Conservation (phyloP, 2,113 vertebrate genomes). For the Pelvicachromis taeniatus region DNA sequence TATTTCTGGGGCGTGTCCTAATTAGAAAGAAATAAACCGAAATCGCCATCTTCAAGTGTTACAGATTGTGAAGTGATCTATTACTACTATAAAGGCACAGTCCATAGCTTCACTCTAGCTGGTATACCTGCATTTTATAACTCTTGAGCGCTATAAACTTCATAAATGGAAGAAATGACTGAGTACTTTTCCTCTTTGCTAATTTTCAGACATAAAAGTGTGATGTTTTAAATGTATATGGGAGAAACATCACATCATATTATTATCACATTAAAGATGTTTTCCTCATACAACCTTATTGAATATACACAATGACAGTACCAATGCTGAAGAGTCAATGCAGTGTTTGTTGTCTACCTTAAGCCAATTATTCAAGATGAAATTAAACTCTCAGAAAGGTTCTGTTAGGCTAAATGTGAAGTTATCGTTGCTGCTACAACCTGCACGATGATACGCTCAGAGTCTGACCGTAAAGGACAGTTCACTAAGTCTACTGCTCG, state of each 20-base stretch:
- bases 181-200: background rate
- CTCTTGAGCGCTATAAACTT: background rate
- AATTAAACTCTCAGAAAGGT: too few species aligned
- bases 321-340: background rate
- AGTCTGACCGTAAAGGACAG: background rate
- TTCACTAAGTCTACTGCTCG: too few species aligned
- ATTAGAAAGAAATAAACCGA: background rate
- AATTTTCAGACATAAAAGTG: background rate
- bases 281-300: background rate
- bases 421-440: too few species aligned
- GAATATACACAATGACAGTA: rapidly evolving
- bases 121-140: background rate
- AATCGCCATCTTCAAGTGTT: background rate
- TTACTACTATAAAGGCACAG: background rate
- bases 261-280: background rate
- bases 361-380: background rate
- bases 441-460: background rate
- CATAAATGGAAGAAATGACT: background rate
- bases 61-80: background rate
- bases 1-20: background rate
- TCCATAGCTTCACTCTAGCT: background rate
- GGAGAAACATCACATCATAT: background rate
- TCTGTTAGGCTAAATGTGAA: too few species aligned
- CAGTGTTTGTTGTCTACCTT: background rate
- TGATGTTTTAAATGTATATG: background rate